A percentile compares a stretch with the other conserved stretches of the same genome.
Evolutionary conservation across 2,888 invertebrate species (phyloP).

Genomic region (Sepiola atlantica): DNA sequence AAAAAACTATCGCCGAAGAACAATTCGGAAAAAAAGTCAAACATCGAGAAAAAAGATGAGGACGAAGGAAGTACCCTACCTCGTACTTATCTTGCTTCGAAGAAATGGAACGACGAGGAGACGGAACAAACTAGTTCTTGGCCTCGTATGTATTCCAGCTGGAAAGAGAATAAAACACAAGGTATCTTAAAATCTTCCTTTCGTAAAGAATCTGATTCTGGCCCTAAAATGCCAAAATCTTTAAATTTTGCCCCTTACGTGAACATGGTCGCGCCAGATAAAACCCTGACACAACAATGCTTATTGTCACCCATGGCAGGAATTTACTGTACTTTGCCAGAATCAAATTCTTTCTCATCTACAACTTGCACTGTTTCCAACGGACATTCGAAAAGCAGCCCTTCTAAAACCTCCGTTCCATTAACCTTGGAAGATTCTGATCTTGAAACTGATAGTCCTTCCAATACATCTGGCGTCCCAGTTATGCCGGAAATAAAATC

Average conservation of each 20-base stretch:
- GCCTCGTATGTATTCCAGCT: slow-evolving; percentile 62
- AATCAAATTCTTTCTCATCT: slow-evolving; percentile 43
- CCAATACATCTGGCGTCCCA: neutral
- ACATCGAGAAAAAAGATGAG: slow-evolving; percentile 33
- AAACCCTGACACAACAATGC: slow-evolving; percentile 3
- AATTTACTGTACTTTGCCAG: slow-evolving; percentile 34
- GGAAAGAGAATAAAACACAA: slow-evolving; percentile 50
- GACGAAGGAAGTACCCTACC: slow-evolving; percentile 54
- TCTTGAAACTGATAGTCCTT: neutral
- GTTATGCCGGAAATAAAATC: neutral
- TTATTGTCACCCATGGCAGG: neutral
- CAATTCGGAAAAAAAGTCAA: neutral
- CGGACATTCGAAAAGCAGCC: neutral
- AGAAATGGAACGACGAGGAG: slow-evolving; percentile 48
- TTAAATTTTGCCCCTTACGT: slow-evolving; percentile 68
- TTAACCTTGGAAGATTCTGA: neutral
- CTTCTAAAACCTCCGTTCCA: neutral
- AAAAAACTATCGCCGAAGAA: neutral
- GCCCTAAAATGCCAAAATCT: slow-evolving; percentile 59
- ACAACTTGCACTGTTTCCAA: neutral
- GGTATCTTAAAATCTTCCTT: slow-evolving; percentile 66
- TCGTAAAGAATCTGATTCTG: slow-evolving; percentile 54
- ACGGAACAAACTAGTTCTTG: slow-evolving; percentile 61
- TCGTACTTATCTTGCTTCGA: slow-evolving; percentile 48
- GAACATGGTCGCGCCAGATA: slow-evolving; percentile 59